Base-by-base conservation (phyloP, 2,888 invertebrate species). In the Gryllus longicercus region DNA sequence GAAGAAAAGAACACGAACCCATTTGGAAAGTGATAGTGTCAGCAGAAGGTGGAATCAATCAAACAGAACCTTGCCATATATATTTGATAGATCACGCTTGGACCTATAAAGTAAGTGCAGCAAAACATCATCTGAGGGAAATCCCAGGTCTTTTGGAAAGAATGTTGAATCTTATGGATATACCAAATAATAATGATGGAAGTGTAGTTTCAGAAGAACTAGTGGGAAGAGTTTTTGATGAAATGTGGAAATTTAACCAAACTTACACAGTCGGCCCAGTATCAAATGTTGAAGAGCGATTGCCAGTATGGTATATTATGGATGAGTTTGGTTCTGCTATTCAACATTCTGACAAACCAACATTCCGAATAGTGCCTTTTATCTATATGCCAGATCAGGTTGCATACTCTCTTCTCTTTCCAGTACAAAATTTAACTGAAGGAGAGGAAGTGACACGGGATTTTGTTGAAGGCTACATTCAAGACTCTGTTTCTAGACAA, bases 221-320 rank as follows among this genome's bases (percentile, higher is more conserved):
- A 78, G 83, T 23, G 23, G 77, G 50, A 50, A 88, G 89, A 83
- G 91, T 97, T 23, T 88, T 93, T 79, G 86, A 89, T 2, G 88
- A 90, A 80, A 91, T 96, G 86, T 97, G 97, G 97, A 92, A 91
- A 85, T 93, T 92, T 86, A 93, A 93, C 83, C 93, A 94, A 84
- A 93, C 93, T 4, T 97, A 96, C 88, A 91, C 93, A 2, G 88
- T 96, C 51, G 79, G 80, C 5, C 77, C 78, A n/a, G 23, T 77
- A 12, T 50, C 25, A 14, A 74, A 80, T 79, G 79, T 77, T 38
- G 81, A 81, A 78, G 92, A 93, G 74, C 89, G 91, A 83, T 88
- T 93, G 82, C 93, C 95, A 0, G 89, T 96, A 81, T 98, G 97
- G 97, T 98, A 96, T 86, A 90, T 97, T n/a, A 92, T 96, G 92